Base-by-base conservation (phyloP, 2,113 vertebrate genomes). In the Bucco capensis region DNA sequence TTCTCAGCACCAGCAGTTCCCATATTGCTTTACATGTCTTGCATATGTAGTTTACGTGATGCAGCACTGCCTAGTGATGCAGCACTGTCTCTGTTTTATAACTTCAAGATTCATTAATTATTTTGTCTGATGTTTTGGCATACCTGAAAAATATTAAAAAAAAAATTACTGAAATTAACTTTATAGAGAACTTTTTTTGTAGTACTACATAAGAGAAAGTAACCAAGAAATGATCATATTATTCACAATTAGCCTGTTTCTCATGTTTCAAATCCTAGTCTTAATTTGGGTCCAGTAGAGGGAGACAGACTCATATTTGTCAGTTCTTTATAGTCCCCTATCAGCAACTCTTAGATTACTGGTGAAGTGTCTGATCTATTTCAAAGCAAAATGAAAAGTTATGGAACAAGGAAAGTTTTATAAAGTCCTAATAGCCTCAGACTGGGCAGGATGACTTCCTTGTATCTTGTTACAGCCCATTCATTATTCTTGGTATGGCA, bases 331-430 rank as follows among this genome's bases (percentile, higher is more conserved):
- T 60, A 69, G 56, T 83, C 53, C n/a, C 31, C 90, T 93, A 91
- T 96, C 92, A 94, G 88, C 94, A 95, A 31, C 86, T 95, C 71
- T 42, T 49, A 62, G 77, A 91, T 93, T 87, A 77, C 60, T 71
- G 89, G 24, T 85, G 92, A 94, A 95, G 74, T 71, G 87, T 93
- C 92, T 96, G 95, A 93, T 96, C 90, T 89, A 40, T 96, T 96
- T 95, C 93, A 96, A 96, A 96, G 93, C 71, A 77, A 92, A 95
- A 89, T 24, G 64, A 83, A 79, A 92, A 96, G 83, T 92, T 92
- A 66, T 0, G 3, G 56, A 96, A 96, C 90, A 95, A 96, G 91
- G 86, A 82, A 89, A 92, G 95, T 94, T 95, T 85, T 93, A 94
- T 94, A 25, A 54, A 70, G 81, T 51, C 82, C 83, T 74, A 56